Evolutionary conservation across 2,797 vertebrate genomes (phyloP).

Genomic region (Iguana delicatissima): DNA sequence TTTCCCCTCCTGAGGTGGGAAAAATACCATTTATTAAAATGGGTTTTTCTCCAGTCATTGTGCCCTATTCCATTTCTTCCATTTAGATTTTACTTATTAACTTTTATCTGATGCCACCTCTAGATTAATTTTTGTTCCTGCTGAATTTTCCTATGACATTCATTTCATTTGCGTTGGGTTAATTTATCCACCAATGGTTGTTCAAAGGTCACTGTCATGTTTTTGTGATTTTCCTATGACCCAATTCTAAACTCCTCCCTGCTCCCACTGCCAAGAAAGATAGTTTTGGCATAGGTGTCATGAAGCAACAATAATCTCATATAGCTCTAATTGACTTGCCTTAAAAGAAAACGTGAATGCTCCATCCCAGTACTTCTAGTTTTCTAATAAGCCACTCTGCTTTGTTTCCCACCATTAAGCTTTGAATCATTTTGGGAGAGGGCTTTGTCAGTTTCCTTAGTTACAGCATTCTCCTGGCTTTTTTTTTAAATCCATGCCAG

Average conservation of each 20-base stretch:
- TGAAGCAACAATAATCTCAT: constrained; percentile 41
- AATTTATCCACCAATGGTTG: constrained; percentile 27
- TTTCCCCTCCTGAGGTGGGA: neutral
- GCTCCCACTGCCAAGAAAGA: neutral
- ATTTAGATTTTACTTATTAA: neutral
- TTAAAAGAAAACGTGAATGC: constrained; percentile 36
- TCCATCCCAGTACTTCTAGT: constrained; percentile 2
- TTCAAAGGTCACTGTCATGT: neutral
- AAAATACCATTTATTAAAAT: neutral
- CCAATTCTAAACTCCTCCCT: neutral
- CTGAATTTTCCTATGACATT: neutral
- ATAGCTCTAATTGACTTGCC: constrained; percentile 44
- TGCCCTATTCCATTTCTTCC: neutral
- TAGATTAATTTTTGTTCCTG: neutral
- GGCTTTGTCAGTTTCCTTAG: constrained; percentile 10
- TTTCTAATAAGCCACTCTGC: constrained; percentile 10
- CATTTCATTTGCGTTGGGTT: neutral
- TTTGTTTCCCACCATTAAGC: constrained; percentile 7
- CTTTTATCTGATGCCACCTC: neutral
- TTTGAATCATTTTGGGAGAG: neutral
- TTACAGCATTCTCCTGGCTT: neutral
- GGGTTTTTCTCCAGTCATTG: neutral
- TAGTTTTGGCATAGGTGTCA: neutral
- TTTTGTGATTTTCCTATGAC: neutral
- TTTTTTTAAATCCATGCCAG: neutral